Evolutionary conservation across 2,888 invertebrate species (phyloP), one percentile per base, ranked within the genome.

Genomic region (Drosophila yooni): DNA sequence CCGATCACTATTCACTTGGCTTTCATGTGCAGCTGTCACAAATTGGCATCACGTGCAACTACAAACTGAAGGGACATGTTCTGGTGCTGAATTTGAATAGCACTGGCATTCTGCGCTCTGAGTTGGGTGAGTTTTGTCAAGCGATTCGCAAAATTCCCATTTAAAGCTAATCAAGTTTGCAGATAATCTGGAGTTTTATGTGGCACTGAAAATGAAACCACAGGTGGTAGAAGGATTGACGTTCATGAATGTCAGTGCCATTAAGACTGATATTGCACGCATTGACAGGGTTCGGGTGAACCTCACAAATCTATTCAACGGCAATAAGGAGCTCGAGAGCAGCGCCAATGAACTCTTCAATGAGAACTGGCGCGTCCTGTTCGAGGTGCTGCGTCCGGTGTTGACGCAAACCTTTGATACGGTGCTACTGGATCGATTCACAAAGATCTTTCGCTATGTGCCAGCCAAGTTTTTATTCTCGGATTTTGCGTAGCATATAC

Each of bases 291-390:
- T 96, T 59, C 94, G 94, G 91, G 92, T 96, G 71, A 94, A 95
- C 63, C 94, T 96, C 94, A 94, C 95, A 62, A 96, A 96, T 92
- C 93, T 96, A 52, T 96, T 96, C 86, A 76, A 79, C n/a, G 89
- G 89, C 62, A 82, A 86, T 15, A 67, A 59, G 66, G 81, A 83
- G 7, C 72, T 89, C 33, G 96, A 96, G 94, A 95, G 95, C 58
- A 95, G 95, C 82, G 96, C 96, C 10, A 96, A 96, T 83, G 94
- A 94, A 6, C 95, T 96, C 88, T 93, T 96, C 75, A 96, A 96
- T 90, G 95, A 95, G 34, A 96, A 96, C 88, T 96, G 96, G 96
- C 94, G 95, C 33, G 95, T 95, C 46, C 95, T 95, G 0, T 95
- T 95, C 0, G 95, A 96, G 86, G 95, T 95, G 1, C 91, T 96